Evolutionary conservation across 2,797 vertebrate genomes (phyloP), one percentile per base, ranked within the genome.

Genomic region (Pempheris klunzingeri): DNA sequence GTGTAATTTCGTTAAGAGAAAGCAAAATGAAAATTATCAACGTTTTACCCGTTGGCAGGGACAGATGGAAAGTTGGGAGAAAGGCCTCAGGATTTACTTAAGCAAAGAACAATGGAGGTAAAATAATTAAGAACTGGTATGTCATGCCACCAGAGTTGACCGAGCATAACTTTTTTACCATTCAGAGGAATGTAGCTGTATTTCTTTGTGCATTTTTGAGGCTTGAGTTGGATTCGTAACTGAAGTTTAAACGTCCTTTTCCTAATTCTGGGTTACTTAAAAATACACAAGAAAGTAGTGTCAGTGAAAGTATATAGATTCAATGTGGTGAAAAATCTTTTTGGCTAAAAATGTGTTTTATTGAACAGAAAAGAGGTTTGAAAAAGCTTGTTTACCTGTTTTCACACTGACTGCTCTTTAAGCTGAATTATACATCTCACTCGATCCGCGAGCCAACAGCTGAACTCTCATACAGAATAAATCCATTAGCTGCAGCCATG

Each of bases 401-500:
- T 22, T 54, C 41, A 17, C 49, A 24, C 18, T 59, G 36, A 62
- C 22, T 24, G 43, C 30, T 54, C 65, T 59, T 43, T 10, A 54
- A 49, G 30, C 7, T 50, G 39, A 71, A 64, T 79, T 26, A 46
- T 20, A 41, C 15, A 44, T 60, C 34, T 75, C 32, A 58, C 41
- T 72, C 53, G 15, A 61, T 76, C n/a, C 11, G 41, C 44, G 53
- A 24, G 47, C 22, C 57, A 58, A 65, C 58, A 52, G 32, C 57
- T 53, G 39, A 80, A 63, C 67, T 71, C 71, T 66, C 69, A 68
- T 54, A 24, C 32, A 36, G 53, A 80, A 53, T 80, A 72, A 87
- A 88, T 80, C 85, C 60, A 85, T 78, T 65, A 61, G 73, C 71
- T 77, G 64, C 63, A 77, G 82, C 57, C 76, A 54, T 46, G 82